Evolutionary conservation across 2,888 invertebrate species (phyloP).

Genomic region (Diploptera punctata): DNA sequence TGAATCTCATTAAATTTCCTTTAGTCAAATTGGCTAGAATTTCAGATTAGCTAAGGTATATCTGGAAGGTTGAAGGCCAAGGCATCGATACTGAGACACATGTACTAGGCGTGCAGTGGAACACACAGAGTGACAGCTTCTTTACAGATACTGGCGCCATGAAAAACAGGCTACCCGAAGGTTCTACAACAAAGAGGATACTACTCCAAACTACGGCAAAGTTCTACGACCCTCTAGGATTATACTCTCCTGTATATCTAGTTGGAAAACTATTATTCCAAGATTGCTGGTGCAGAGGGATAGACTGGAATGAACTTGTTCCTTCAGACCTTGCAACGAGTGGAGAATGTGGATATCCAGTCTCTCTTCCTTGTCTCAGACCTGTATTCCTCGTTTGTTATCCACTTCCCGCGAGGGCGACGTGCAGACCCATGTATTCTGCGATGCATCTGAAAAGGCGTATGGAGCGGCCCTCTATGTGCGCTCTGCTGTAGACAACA

Average conservation of each 20-base stretch:
- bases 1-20: not conserved
- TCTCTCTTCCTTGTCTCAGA: not conserved
- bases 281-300: not conserved
- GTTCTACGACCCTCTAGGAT: not conserved
- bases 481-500: not conserved
- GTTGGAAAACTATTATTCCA: not conserved
- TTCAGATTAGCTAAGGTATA: not conserved
- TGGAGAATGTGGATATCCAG: not conserved
- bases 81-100: not conserved
- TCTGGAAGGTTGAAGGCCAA: not conserved
- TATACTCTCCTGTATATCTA: not conserved
- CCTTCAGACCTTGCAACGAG: constrained; percentile 1
- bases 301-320: not conserved
- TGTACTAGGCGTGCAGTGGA: not conserved
- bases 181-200: not conserved
- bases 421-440: not conserved
- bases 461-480: constrained; percentile 11
- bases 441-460: constrained; percentile 17
- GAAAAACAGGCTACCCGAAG: not conserved
- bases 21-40: not conserved
- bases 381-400: not conserved
- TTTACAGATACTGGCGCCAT: not conserved
- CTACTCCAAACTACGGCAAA: not conserved
- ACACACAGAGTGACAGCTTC: not conserved
- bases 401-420: not conserved